Percentiles rank a stretch among this genome's conserved stretches.
Conservation (phyloP, 2,797 vertebrate species). For the Oophaga sylvatica region DNA sequence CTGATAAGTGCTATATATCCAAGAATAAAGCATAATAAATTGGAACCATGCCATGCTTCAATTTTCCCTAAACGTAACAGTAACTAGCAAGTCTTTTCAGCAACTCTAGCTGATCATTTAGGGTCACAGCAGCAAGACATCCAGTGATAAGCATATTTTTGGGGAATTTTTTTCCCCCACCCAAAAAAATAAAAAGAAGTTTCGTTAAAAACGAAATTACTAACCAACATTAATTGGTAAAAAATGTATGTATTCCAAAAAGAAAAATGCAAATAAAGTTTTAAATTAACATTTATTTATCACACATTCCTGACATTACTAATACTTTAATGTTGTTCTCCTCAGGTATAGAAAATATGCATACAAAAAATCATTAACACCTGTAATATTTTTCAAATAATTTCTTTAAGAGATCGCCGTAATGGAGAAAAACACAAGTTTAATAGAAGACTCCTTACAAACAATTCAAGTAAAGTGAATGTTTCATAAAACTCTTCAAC, state of each 20-base stretch:
- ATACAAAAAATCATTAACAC: slow-evolving; percentile 29
- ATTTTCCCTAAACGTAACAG: no score
- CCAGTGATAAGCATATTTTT: neutral
- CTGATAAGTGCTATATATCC: no score
- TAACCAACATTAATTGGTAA: neutral
- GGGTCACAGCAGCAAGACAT: no score
- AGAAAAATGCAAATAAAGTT: slow-evolving; percentile 45
- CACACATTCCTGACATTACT: slow-evolving; percentile 71
- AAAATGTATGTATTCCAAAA: neutral
- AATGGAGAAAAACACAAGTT: slow-evolving; percentile 63
- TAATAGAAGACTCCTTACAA: slow-evolving; percentile 67
- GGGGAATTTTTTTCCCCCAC: no score
- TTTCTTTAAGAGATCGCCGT: slow-evolving; percentile 62
- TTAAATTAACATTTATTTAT: slow-evolving; percentile 77
- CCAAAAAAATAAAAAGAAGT: neutral
- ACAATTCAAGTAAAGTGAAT: slow-evolving; percentile 80
- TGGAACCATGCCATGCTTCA: no score
- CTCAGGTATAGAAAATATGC: slow-evolving; percentile 79
- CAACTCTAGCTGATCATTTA: no score
- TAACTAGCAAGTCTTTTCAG: no score
- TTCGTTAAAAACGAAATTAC: neutral
- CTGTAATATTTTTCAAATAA: neutral
- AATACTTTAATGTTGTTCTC: slow-evolving; percentile 68
- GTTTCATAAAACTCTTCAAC: slow-evolving; percentile 63
- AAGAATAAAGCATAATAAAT: no score